phyloP scores from a whole-genome alignment of 2,888 invertebrate species.

The Branchellion lobata region DNA sequence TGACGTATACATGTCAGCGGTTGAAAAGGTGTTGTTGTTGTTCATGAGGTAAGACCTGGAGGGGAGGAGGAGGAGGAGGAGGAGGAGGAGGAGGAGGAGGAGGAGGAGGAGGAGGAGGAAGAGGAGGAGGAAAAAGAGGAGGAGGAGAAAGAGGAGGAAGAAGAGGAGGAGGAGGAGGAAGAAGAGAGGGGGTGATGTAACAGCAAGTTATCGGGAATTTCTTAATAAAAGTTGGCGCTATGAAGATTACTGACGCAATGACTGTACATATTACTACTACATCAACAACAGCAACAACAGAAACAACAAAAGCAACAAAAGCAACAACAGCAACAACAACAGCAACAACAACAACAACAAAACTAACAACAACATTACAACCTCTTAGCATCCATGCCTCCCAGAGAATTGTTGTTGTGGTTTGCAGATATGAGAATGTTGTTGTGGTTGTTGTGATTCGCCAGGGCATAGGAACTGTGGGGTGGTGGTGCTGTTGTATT shows the following conservation, averaged over 20 bases:
- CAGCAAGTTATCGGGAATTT: too few species aligned
- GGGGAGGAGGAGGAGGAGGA: neutral
- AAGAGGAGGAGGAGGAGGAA: too few species aligned
- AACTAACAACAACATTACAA: too few species aligned
- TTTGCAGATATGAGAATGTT: neutral
- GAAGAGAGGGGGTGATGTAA: too few species aligned
- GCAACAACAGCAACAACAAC: too few species aligned
- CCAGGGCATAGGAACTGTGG: conserved; percentile 34
- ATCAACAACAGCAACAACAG: too few species aligned
- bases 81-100: neutral
- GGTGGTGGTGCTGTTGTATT: too few species aligned
- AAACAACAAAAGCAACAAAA: neutral
- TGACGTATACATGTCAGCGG: neutral
- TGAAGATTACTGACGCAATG: too few species aligned
- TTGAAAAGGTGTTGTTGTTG: neutral
- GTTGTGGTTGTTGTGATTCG: conserved; percentile 17
- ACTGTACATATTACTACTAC: too few species aligned
- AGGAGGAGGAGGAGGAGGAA: neutral
- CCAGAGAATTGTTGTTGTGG: neutral
- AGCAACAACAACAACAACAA: too few species aligned
- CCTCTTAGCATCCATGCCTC: neutral
- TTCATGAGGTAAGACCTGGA: conserved; percentile 30
- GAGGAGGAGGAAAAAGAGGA: neutral
- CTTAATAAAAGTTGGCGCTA: too few species aligned
- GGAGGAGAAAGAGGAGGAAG: too few species aligned